These are phyloP conservation scores for Aurelia aurita DNA, from an alignment of 30 jellyfish, hydroid and myxozoan species.

Conservation along the genomic window DNA sequence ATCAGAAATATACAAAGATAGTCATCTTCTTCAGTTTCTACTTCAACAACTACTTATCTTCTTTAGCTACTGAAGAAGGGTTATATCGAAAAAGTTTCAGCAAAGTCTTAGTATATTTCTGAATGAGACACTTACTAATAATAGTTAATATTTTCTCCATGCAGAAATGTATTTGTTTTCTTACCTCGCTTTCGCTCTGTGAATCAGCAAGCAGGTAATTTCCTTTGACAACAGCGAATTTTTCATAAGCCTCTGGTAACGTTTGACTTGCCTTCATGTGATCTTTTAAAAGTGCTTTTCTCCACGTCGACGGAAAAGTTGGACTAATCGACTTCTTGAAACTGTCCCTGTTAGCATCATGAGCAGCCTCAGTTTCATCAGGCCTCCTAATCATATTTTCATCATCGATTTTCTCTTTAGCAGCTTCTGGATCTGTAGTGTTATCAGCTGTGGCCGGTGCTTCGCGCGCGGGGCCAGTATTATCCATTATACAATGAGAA, in stretches of 20 bases:
- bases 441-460: neutral
- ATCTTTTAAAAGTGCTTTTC: slow-evolving; percentile 44
- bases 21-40: too few species aligned
- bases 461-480: neutral
- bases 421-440: neutral
- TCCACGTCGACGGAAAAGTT: slow-evolving; percentile 49
- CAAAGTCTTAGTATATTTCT: too few species aligned
- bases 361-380: neutral
- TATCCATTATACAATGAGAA: slow-evolving; percentile 17
- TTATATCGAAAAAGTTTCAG: too few species aligned
- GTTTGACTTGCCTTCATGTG: slow-evolving; percentile 2
- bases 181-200: slow-evolving; percentile 19
- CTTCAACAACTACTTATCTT: too few species aligned
- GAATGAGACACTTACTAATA: too few species aligned
- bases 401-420: slow-evolving; percentile 3
- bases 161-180: neutral
- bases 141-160: too few species aligned
- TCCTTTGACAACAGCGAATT: slow-evolving; percentile 39
- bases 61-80: too few species aligned
- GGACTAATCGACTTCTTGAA: slow-evolving; percentile 10
- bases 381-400: neutral
- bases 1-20: too few species aligned
- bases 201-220: slow-evolving; percentile 35
- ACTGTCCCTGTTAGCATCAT: slow-evolving; percentile 29
- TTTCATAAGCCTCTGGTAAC: slow-evolving; percentile 15